phyloP scores from a whole-genome alignment of 2,888 invertebrate genomes.

The Hyles lineata region DNA sequence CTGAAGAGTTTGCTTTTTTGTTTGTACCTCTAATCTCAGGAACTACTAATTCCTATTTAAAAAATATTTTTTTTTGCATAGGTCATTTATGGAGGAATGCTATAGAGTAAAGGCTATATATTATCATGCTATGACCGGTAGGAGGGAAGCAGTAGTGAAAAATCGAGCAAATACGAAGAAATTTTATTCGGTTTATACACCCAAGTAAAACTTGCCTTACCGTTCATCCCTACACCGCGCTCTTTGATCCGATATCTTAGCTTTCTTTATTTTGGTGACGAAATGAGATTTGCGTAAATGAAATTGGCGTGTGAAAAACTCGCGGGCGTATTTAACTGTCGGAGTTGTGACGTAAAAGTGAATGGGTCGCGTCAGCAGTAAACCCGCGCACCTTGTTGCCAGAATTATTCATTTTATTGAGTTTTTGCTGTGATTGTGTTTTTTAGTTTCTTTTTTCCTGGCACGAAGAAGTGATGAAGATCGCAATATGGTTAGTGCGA shows the following conservation, averaged over 20 bases:
- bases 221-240: not conserved
- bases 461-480: too few relatives aligned
- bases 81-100: too few relatives aligned
- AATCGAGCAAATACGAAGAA: too few relatives aligned
- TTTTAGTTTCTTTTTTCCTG: not conserved
- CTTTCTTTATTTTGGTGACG: conserved; percentile 53
- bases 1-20: too few relatives aligned
- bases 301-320: conserved; percentile 34
- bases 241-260: conserved; percentile 35
- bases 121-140: too few relatives aligned
- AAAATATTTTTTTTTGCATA: too few relatives aligned
- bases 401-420: not conserved
- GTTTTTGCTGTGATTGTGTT: not conserved
- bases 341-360: conserved; percentile 32
- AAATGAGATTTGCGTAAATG: conserved; percentile 53
- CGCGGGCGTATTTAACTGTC: conserved; percentile 30
- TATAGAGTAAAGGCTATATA: too few relatives aligned
- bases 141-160: too few relatives aligned
- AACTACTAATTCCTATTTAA: too few relatives aligned
- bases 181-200: too few relatives aligned
- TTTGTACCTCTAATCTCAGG: too few relatives aligned
- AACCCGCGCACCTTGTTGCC: conserved; percentile 11
- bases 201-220: not conserved
- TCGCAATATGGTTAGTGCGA: too few relatives aligned
- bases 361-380: conserved; percentile 13